Base-by-base conservation (phyloP, 2,113 vertebrate species). In the Carollia perspicillata region DNA sequence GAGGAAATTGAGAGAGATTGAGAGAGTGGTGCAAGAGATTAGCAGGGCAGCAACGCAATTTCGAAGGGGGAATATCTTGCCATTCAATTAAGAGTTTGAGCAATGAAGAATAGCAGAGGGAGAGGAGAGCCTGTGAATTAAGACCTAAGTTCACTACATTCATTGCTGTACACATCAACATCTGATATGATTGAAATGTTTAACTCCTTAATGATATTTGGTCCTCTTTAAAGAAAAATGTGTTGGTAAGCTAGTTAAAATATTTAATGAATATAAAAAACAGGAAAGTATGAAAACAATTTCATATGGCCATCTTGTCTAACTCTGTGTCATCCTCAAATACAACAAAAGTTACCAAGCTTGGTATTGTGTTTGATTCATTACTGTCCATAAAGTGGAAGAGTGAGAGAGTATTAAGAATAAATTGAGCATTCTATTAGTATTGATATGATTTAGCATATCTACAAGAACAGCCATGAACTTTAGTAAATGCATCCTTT, bases 181-280 rank as follows among this genome's bases (percentile, higher is more conserved):
- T 66, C 87, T 93, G 75, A 80, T 95, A 94, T 97, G 85, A 97
- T 96, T 96, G 92, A 97, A 97, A 86, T 84, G 92, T 58, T 75
- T 30, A 90, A 68, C 60, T 40, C 63, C 72, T 97, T 97, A 97
- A 92, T 96, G 93, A 69, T 90, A 95, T 79, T 92, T 92, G 30
- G 14, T 18, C 84, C 0, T 1, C 75, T 97, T 97, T 87, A 96
- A 97, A 87, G 87, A 71, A 94, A 91, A 95, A 69, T 96, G 90
- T 35, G 88, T 97, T 13, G 93, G 89, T 96, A 98, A 96, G 85
- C 42, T 80, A 97, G 97, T 97, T 97, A 97, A 97, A 97, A 97
- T 97, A 96, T 90, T 96, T 94, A 97, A 71, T 69, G 72, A 79
- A 92, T 97, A 98, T 92, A 86, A 98, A 95, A 95, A 95, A 90